Percentiles rank a stretch among this genome's conserved stretches.
Conservation (phyloP, 2,797 vertebrate species). For the Telmatherina bonti region DNA sequence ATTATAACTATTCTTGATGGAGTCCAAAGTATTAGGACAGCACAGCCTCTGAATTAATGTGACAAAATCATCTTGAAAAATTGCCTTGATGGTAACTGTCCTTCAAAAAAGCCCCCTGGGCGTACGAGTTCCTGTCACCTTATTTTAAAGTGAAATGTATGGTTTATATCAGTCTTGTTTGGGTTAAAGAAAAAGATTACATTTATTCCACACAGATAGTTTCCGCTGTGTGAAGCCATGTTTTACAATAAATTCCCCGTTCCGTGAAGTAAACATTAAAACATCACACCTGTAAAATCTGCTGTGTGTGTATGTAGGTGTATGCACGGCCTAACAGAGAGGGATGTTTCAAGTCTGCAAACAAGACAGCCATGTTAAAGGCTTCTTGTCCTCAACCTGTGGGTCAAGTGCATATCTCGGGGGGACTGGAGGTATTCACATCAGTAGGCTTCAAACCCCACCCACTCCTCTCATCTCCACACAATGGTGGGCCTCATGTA, state of each 20-base stretch:
- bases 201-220: too few species aligned
- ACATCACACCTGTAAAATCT: conserved; percentile 6
- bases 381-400: conserved; percentile 51
- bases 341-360: conserved; percentile 30
- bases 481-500: conserved; percentile 68
- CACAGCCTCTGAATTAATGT: too few species aligned
- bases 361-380: conserved; percentile 22
- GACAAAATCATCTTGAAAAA: too few species aligned
- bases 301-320: neutral
- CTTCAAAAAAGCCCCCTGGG: too few species aligned
- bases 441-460: conserved; percentile 53
- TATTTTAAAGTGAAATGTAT: too few species aligned
- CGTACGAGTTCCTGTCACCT: too few species aligned
- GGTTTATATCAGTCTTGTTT: too few species aligned
- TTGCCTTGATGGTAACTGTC: too few species aligned
- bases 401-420: conserved; percentile 67
- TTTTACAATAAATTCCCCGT: neutral
- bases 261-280: conserved; percentile 19
- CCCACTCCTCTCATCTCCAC: conserved; percentile 65
- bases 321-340: conserved; percentile 3
- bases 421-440: conserved; percentile 57
- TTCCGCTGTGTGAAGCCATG: too few species aligned
- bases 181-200: too few species aligned
- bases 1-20: too few species aligned
- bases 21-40: too few species aligned